A percentile compares a stretch with the other conserved stretches of the same genome.
phyloP scores from a whole-genome alignment of 2,113 vertebrate genomes.

The Macrotis lagotis region DNA sequence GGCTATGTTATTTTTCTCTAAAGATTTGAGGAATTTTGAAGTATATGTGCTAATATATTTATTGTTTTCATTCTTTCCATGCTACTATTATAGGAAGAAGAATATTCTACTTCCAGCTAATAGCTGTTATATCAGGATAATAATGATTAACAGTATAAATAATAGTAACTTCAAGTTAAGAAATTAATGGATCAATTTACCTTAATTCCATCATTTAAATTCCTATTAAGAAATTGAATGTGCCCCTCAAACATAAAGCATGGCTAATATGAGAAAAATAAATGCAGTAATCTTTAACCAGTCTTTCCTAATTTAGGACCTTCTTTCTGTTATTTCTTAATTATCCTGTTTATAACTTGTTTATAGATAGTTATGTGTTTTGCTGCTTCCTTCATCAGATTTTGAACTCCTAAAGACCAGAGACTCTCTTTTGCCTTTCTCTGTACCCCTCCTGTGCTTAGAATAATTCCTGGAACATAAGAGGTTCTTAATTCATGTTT shows the following conservation, averaged over 20 bases:
- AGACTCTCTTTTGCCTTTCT: background rate
- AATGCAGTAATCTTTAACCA: slow-evolving; percentile 22
- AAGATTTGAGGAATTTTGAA: background rate
- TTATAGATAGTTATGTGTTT: background rate
- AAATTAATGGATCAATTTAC: slow-evolving; percentile 55
- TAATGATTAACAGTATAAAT: slow-evolving; percentile 40
- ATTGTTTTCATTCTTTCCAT: slow-evolving; percentile 5
- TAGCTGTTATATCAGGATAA: slow-evolving; percentile 31
- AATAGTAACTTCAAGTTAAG: slow-evolving; percentile 28
- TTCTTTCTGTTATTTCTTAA: background rate
- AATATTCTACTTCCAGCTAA: slow-evolving; percentile 19
- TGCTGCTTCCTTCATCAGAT: background rate
- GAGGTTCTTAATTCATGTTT: background rate
- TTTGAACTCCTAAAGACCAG: background rate
- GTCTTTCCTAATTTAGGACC: background rate
- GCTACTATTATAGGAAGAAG: slow-evolving; percentile 12
- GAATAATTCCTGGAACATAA: background rate
- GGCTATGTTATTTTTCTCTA: background rate
- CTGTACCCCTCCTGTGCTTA: background rate
- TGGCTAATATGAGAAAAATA: slow-evolving; percentile 43
- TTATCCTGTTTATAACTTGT: background rate
- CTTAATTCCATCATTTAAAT: slow-evolving; percentile 43
- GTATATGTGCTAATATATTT: background rate
- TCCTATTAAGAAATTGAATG: slow-evolving; percentile 50
- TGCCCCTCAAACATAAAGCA: slow-evolving; percentile 45